Evolutionary conservation across 2,797 vertebrate genomes (phyloP).

Genomic region (Toxotes lorentzi): DNA sequence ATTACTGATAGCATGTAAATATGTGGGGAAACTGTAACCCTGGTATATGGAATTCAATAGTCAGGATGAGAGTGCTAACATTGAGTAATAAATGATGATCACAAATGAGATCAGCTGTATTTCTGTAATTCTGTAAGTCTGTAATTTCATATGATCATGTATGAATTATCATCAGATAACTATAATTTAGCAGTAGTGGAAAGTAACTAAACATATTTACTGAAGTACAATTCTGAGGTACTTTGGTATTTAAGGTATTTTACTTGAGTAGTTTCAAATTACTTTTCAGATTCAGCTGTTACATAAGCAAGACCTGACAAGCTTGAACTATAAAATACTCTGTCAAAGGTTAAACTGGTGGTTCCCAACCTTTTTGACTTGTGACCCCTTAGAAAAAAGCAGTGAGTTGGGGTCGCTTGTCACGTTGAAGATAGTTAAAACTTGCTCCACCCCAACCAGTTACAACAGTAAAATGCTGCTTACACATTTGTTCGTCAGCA

Average conservation of each 20-base stretch:
- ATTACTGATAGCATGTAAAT: constrained; percentile 8
- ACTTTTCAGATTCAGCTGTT: not conserved
- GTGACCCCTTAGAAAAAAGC: not conserved
- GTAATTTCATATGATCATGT: not conserved
- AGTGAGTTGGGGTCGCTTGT: too few species aligned
- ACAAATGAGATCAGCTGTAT: not conserved
- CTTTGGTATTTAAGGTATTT: too few species aligned
- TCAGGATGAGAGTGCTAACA: not conserved
- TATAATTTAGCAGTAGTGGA: not conserved
- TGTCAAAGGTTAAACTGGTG: not conserved
- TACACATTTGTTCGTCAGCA: not conserved
- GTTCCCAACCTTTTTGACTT: not conserved
- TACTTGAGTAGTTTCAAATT: not conserved
- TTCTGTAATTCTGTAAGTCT: too few species aligned
- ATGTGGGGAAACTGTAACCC: not conserved
- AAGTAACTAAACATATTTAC: not conserved
- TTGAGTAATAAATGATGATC: not conserved
- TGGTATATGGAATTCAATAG: constrained; percentile 4
- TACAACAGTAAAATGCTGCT: not conserved
- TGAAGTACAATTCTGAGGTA: not conserved
- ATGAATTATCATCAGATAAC: not conserved
- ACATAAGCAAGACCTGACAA: not conserved
- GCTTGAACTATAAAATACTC: not conserved
- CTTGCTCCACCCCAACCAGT: not conserved
- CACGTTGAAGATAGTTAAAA: not conserved